phyloP scores from a whole-genome alignment of 2,797 vertebrate species.

The Ctenopoma multispine region DNA sequence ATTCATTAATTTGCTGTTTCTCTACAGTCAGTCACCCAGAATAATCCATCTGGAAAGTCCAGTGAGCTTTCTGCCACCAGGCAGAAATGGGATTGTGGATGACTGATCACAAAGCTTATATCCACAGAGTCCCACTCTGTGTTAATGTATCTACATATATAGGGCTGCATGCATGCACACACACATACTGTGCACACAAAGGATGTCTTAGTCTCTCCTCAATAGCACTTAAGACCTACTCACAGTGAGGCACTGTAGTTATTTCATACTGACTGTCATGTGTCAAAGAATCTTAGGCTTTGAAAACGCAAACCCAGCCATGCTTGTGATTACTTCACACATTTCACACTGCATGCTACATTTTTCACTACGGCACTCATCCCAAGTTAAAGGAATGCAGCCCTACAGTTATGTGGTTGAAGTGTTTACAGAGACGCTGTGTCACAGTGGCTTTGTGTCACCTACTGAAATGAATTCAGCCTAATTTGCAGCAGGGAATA shows the following conservation, averaged over 20 bases:
- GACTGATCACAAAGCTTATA: conserved; percentile 81
- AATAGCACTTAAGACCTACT: conserved; percentile 34
- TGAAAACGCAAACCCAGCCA: conserved; percentile 19
- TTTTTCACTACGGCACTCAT: conserved; percentile 2
- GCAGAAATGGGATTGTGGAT: conserved; percentile 84
- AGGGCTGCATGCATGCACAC: conserved; percentile 18
- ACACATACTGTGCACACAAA: conserved; percentile 14
- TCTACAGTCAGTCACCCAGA: conserved; percentile 81
- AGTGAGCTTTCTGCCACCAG: conserved; percentile 77
- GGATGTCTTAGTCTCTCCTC: conserved; percentile 25
- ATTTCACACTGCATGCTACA: not conserved
- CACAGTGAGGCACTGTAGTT: conserved; percentile 8
- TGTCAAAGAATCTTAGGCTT: conserved; percentile 29
- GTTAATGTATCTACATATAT: conserved; percentile 57
- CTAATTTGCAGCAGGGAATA: conserved; percentile 42
- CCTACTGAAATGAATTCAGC: conserved; percentile 43
- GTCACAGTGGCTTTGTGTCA: conserved; percentile 35
- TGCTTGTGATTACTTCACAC: conserved; percentile 9
- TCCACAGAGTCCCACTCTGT: conserved; percentile 59
- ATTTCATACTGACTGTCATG: not conserved
- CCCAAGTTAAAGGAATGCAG: not conserved
- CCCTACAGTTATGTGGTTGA: not conserved
- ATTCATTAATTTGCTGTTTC: conserved; percentile 86
- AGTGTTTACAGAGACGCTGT: conserved; percentile 32
- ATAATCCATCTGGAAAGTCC: conserved; percentile 85